Base-by-base conservation (phyloP, 2,888 invertebrate genomes). In the Eurytoma adleriae region DNA sequence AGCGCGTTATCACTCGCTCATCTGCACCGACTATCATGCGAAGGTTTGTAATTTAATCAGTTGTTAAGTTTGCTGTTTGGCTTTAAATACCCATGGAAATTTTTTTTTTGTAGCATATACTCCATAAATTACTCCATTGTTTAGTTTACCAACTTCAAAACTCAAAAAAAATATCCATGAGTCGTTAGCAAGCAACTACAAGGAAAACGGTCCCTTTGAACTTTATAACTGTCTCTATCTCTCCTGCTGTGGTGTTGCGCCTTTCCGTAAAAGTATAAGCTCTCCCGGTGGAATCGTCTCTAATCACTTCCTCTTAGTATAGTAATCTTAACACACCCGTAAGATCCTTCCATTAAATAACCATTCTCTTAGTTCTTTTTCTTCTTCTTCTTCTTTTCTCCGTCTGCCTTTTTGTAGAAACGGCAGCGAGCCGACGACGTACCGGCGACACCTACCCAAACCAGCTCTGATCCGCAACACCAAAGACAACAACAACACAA, bases 1-100 rank as follows among this genome's bases (percentile, higher is more conserved):
- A 90, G 82, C 87, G 89, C 48, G 85, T 90, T 40, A 83, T 88
- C 13, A 85, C 89, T 75, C 88, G 88, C 57, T 85, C 90, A 18
- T 85, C 88, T n/a, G 85, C 88, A 54, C 86, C 88, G 16, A 85
- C 87, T 71, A 85, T 89, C 68, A 85, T 88, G 76, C 89, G 89
- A 88, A 90, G 90, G 90, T 90, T 82, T 73, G 85, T 13, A 14
- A 66, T 52, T n/a, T 54, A 52, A 20, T 52, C 50, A 12, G 13
- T 13, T 48, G 48, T 50, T 14, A 18, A 20, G 1, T 10, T 27
- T 40, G 18, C 57, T 54, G 5, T 62, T 73, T 68, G 40, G 3
- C 70, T 75, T 50, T 74, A 59, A 75, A 20, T n/a, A 57, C 48
- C 3, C n/a, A n/a, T 68, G 30, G 30, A 66, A 57, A 71, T 57